A percentile compares a stretch with the other conserved stretches of the same genome.
These are phyloP conservation scores for Labrus mixtus DNA, from an alignment of 2,113 vertebrate species.

Conservation along the genomic window DNA sequence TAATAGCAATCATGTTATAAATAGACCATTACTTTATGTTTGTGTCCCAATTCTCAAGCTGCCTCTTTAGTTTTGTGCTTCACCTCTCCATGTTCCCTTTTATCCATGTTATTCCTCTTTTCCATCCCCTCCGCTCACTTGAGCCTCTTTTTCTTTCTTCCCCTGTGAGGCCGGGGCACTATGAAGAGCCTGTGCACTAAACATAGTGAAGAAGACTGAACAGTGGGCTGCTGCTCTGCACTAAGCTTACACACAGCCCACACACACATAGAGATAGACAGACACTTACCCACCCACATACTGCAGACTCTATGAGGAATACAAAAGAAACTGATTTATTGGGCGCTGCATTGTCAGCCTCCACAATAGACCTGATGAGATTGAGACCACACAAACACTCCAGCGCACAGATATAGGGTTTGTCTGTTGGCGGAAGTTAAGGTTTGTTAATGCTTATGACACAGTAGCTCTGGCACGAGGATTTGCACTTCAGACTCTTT, in stretches of 20 bases:
- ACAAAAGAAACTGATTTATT: slow-evolving; percentile 73
- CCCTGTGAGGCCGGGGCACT: background rate
- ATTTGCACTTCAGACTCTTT: background rate
- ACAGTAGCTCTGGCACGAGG: background rate
- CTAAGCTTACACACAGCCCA: slow-evolving; percentile 37
- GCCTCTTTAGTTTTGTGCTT: background rate
- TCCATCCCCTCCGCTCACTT: background rate
- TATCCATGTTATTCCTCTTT: background rate
- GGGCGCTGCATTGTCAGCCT: slow-evolving; percentile 57
- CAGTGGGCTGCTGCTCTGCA: slow-evolving; percentile 20
- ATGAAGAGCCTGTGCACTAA: slow-evolving; percentile 21
- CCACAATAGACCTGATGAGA: slow-evolving; percentile 68
- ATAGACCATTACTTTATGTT: background rate
- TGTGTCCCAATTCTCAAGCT: background rate
- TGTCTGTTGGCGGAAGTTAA: background rate
- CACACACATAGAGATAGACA: slow-evolving; percentile 12
- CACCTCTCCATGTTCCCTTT: background rate
- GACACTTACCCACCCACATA: slow-evolving; percentile 65
- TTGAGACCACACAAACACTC: slow-evolving; percentile 32
- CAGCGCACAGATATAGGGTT: background rate
- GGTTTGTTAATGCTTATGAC: background rate
- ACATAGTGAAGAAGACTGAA: slow-evolving; percentile 22
- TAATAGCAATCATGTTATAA: background rate
- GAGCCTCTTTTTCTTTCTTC: background rate
- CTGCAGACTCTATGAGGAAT: slow-evolving; percentile 49